Evolutionary conservation across 92 coral and sea anemone species (phyloP).

Genomic region (Porites rus): DNA sequence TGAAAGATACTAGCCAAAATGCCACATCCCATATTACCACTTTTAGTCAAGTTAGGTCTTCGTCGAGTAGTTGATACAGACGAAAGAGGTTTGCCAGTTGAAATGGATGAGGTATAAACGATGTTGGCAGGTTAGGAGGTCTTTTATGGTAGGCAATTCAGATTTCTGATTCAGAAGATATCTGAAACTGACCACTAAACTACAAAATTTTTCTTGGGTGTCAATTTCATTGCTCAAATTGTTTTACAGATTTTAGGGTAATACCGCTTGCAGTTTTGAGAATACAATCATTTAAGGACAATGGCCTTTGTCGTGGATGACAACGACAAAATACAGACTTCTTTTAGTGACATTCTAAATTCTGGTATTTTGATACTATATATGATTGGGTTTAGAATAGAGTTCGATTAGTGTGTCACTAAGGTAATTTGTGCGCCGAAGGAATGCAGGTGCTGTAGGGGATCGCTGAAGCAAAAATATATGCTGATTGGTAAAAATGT

Average conservation of each 20-base stretch:
- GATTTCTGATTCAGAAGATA: too few species aligned
- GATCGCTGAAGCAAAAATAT: neutral
- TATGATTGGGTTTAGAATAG: constrained; percentile 26
- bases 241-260: neutral
- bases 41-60: too few species aligned
- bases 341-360: neutral
- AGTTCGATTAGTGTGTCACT: constrained; percentile 7
- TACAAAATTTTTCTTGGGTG: too few species aligned
- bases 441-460: neutral
- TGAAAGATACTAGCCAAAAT: too few species aligned
- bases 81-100: too few species aligned
- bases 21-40: too few species aligned
- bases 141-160: too few species aligned
- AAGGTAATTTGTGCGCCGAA: constrained; percentile 1
- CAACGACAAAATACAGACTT: neutral
- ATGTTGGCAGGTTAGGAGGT: too few species aligned
- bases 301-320: neutral
- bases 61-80: too few species aligned
- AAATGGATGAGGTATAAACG: too few species aligned
- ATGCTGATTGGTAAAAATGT: too few species aligned
- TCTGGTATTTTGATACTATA: constrained; percentile 23
- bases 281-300: neutral
- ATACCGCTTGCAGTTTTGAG: neutral
- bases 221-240: neutral
- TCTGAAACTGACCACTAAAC: too few species aligned